Evolutionary conservation across 2,797 vertebrate genomes (phyloP), one percentile per base, ranked within the genome.

Genomic region (Chrysocyon brachyurus): DNA sequence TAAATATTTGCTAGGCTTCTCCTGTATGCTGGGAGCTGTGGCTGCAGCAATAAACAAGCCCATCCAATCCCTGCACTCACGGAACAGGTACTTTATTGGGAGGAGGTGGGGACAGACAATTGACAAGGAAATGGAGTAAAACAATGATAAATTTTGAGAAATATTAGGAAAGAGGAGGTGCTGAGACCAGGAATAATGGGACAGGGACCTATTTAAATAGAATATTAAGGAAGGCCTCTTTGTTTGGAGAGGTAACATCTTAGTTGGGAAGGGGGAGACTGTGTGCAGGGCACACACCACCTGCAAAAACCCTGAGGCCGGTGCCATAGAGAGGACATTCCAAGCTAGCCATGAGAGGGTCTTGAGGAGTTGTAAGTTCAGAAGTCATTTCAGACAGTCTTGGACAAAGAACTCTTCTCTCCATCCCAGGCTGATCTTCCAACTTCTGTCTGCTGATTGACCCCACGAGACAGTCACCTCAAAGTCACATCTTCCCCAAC

Each of bases 91-190:
- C 14, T 78, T 70, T 59, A 61, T 84, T 40, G 14, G 59, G 16
- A 19, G 31, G 16, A 4, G 5, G 5, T 86, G 54, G 64, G 21
- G 54, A 90, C 46, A 92, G 61, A 75, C 6, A 56, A 86, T 12
- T 46, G n/a, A 95, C 63, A 49, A 92, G 59, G 40, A 83, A 87
- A 94, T 4, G 54, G 54, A 94, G 14, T 79, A 31, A 73, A 68
- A 82, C 26, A 64, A 49, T 54, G 10, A 66, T 22, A 64, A 64
- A 85, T 72, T 78, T 33, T 94, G n/a, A 64, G 78, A 82, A 79
- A 78, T 64, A 57, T 4, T 54, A 92, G 64, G 61, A 90, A 91
- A 54, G 33, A 84, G 46, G 24, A 56, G 56, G n/a, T 66, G 56
- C 36, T 72, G n/a, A 9, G 22, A 86, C 59, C 9, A 40, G 81